Conservation (phyloP, 1,140 invertebrate species). For the Drosophila triauraria region DNA sequence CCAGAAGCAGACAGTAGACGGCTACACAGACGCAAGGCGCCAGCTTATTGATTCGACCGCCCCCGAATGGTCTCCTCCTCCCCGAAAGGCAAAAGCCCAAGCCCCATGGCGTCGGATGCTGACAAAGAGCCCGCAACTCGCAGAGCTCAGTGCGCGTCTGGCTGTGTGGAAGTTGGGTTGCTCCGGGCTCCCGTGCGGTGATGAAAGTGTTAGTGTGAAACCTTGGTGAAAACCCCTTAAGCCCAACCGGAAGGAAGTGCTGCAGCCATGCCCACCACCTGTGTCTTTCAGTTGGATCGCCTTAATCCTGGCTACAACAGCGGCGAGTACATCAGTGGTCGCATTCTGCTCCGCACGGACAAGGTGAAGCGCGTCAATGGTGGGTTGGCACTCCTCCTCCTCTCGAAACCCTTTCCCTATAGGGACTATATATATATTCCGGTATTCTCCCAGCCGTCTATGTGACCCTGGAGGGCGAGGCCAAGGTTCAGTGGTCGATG, state of each 20-base stretch:
- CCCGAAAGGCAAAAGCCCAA: conserved; percentile 62
- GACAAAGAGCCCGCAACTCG: conserved; percentile 29
- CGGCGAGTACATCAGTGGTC: conserved; percentile 78
- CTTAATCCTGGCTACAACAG: conserved; percentile 78
- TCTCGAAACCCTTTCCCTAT: neutral
- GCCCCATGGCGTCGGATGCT: conserved; percentile 62
- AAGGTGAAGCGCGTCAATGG: conserved; percentile 82
- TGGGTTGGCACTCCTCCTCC: conserved; percentile 28
- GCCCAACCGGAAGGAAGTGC: conserved; percentile 8
- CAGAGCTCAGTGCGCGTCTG: conserved; percentile 74
- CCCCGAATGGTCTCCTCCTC: conserved; percentile 13
- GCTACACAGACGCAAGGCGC: conserved; percentile 80
- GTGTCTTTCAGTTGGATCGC: conserved; percentile 81
- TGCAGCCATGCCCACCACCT: conserved; percentile 75
- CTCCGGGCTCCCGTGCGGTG: conserved; percentile 20
- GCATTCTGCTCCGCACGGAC: conserved; percentile 76
- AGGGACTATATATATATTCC: neutral
- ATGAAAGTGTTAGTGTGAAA: conserved; percentile 14
- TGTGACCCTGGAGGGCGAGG: conserved; percentile 80
- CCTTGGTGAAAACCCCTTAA: neutral
- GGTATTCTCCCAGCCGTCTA: conserved; percentile 65
- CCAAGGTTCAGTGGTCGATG: conserved; percentile 83
- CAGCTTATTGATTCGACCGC: conserved; percentile 79
- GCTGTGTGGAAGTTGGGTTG: conserved; percentile 72
- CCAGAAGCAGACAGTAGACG: conserved; percentile 79